phyloP scores from a whole-genome alignment of 2,888 invertebrate species.

The Heliconius hortense region DNA sequence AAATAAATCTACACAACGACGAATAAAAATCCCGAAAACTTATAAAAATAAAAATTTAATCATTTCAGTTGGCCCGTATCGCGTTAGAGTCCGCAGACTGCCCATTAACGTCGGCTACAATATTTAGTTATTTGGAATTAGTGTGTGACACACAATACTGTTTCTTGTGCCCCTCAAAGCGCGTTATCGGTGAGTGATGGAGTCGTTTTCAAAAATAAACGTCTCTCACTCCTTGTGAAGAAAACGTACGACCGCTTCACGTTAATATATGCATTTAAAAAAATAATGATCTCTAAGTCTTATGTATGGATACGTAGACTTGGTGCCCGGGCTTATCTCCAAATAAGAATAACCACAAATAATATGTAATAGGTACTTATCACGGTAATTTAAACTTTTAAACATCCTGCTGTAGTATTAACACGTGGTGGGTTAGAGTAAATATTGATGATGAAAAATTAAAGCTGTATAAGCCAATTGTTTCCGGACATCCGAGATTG shows the following conservation, averaged over 20 bases:
- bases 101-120: constrained; percentile 55
- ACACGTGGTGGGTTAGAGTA: constrained; percentile 70
- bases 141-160: constrained; percentile 67
- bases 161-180: constrained; percentile 64
- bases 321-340: constrained; percentile 61
- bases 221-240: constrained; percentile 61
- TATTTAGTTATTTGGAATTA: constrained; percentile 68
- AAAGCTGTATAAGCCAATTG: constrained; percentile 60
- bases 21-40: constrained; percentile 19
- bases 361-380: constrained; percentile 75
- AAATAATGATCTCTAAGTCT: constrained; percentile 66
- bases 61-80: constrained; percentile 49
- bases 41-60: constrained; percentile 49
- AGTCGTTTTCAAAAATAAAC: constrained; percentile 79
- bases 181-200: constrained; percentile 78
- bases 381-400: constrained; percentile 65
- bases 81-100: constrained; percentile 60
- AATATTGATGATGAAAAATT: constrained; percentile 69
- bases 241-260: constrained; percentile 71
- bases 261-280: constrained; percentile 69
- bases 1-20: background rate
- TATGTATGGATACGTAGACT: constrained; percentile 50
- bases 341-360: constrained; percentile 66
- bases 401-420: constrained; percentile 76
- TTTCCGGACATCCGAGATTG: constrained; percentile 55